Evolutionary conservation across 1,140 invertebrate genomes (phyloP), one percentile per base, ranked within the genome.

Genomic region (Pteromalus puparum): DNA sequence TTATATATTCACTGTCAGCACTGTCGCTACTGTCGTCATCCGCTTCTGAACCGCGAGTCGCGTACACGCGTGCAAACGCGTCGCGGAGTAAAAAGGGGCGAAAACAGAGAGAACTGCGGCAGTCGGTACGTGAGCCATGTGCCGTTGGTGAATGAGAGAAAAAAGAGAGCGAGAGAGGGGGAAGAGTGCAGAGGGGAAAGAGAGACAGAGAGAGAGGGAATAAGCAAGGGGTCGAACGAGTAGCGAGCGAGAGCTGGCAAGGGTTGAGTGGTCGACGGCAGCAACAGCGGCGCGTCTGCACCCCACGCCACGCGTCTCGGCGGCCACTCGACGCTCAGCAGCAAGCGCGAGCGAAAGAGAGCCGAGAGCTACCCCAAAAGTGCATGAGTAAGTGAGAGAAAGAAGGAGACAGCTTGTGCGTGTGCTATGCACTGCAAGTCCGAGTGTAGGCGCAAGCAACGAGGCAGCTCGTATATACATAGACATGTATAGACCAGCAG

Each of bases 361-460:
- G 75, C 78, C 81, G 85, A 80, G 76, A 78, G 86, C 89, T 89
- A 89, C 87, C 86, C 88, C 84, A 89, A 90, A 90, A 90, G 89
- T 90, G 88, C 87, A 88, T 88, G 89, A 87, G 83, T 76, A 75
- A 83, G 86, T 85, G 86, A 81, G 73, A 85, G 87, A 85, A 87
- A 89, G 85, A 86, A 87, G 85, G 85, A 83, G 61, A 79, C 42
- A 87, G 28, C n/a, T 12, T 80, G 30, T n/a, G 12, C 26, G 65
- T 68, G 24, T 26, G 24, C 48, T 61, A 61, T 61, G 48, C 48
- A 53, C 53, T 61, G 53, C 18, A 21, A 21, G 18, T 1, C 3
- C 4, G 21, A 18, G 21, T 61, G 6, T 61, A n/a, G 6, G 18
- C 15, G 28, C 24, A 70, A 28, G 13, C 26, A 70, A 21, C 53